A percentile compares a stretch with the other conserved stretches of the same genome.
Evolutionary conservation across 92 coral and sea anemone genomes (phyloP).

Genomic region (Diadumene lineata): DNA sequence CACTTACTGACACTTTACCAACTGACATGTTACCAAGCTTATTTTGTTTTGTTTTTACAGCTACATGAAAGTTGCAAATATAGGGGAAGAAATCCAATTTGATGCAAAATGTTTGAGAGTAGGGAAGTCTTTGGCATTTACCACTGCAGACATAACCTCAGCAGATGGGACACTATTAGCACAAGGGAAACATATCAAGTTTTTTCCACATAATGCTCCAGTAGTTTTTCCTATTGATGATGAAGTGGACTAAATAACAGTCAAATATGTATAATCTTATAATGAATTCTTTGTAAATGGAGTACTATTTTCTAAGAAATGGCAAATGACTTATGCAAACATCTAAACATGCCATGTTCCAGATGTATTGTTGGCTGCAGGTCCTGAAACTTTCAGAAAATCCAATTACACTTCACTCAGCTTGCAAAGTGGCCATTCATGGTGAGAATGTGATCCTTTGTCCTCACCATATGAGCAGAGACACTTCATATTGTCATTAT

Average conservation of each 20-base stretch:
- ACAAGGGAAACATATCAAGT: constrained; percentile 83
- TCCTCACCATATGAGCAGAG: too few species aligned
- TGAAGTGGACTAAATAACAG: background rate
- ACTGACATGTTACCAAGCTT: background rate
- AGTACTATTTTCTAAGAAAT: too few species aligned
- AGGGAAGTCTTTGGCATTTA: constrained; percentile 75
- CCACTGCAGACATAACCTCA: constrained; percentile 72
- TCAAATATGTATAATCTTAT: background rate
- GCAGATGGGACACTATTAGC: constrained; percentile 80
- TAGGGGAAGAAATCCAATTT: constrained; percentile 76
- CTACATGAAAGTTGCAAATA: constrained; percentile 68
- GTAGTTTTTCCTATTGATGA: background rate
- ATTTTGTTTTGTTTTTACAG: background rate
- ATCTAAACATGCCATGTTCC: too few species aligned
- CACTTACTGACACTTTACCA: background rate
- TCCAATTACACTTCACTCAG: too few species aligned
- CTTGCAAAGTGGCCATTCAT: too few species aligned
- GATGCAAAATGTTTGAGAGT: constrained; percentile 74
- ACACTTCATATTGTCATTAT: too few species aligned
- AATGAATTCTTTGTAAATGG: background rate
- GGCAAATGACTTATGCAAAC: too few species aligned
- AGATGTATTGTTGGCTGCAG: too few species aligned
- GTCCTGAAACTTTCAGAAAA: too few species aligned
- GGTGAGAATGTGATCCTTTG: too few species aligned
- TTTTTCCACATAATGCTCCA: constrained; percentile 28